Evolutionary conservation across 2,797 vertebrate genomes (phyloP).

Genomic region (Halcyon smyrnensis): DNA sequence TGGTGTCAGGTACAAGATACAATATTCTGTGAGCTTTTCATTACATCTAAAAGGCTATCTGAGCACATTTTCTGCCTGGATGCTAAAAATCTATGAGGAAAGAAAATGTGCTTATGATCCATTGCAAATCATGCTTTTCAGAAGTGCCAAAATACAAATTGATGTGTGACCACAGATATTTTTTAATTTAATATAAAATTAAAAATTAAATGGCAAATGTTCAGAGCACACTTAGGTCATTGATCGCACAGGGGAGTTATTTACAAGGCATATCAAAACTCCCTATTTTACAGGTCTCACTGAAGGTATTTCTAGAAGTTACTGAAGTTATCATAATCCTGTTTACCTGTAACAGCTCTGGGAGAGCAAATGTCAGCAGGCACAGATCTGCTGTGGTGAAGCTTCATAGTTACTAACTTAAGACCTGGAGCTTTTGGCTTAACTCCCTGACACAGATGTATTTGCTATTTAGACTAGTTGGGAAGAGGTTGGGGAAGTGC

Average conservation of each 20-base stretch:
- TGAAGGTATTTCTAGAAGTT: not conserved
- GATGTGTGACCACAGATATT: not conserved
- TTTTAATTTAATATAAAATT: conserved; percentile 1
- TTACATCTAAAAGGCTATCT: not conserved
- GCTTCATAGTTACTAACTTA: not conserved
- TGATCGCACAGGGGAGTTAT: not conserved
- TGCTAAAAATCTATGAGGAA: conserved; percentile 49
- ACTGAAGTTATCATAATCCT: not conserved
- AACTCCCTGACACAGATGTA: not conserved
- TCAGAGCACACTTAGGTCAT: not conserved
- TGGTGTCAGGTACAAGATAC: conserved; percentile 8
- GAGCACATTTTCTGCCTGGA: conserved; percentile 32
- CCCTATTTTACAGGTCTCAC: not conserved
- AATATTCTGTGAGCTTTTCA: conserved; percentile 28
- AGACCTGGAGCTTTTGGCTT: not conserved
- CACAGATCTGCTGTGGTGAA: not conserved
- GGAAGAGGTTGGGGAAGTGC: accelerated
- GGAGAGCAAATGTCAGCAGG: not conserved
- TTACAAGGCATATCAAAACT: not conserved
- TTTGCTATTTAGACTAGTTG: not conserved
- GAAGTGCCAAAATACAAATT: conserved; percentile 21
- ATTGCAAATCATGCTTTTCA: conserved; percentile 27
- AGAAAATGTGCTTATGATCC: conserved; percentile 23
- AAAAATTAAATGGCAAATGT: not conserved
- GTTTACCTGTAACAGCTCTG: not conserved